Evolutionary conservation across 2,888 invertebrate species (phyloP), one percentile per base, ranked within the genome.

Genomic region (Saturnia japonica): DNA sequence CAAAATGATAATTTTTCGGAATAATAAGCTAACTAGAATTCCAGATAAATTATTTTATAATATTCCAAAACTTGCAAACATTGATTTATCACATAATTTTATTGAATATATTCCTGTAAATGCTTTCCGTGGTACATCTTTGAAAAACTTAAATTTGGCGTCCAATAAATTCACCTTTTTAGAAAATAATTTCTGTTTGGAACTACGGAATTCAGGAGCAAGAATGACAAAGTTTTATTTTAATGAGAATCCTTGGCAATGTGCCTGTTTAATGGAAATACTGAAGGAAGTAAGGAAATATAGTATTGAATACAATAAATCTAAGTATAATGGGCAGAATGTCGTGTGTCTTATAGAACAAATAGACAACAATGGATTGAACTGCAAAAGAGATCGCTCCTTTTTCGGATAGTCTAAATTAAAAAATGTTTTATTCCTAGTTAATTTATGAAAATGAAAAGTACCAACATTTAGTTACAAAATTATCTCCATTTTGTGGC

Each of bases 161-260:
- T 80, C 80, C 60, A 93, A 93, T 72, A 87, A 77, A 72, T 85
- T 92, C 40, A 88, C 89, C 0, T 92, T 88, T 79, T 81, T 93
- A 43, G 77, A 80, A 40, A 86, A 88, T 47, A 92, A 92, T 73
- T 93, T 93, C 76, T 88, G 86, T 70, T 79, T 91, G 51, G 90
- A 91, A 54, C 74, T 92, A 1, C 84, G 75, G 66, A 91, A 91
- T 74, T 86, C 86, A 8, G 91, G 91, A 0, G 87, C 82, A 0
- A 79, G 68, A 22, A 72, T 92, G 40, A 82, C 76, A 7, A 90
- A 90, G 72, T 89, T 92, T 69, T 86, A 83, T 71, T 89, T 92
- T 45, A 87, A 91, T 25, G 85, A 88, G 14, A 93, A 93, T 71
- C 93, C 92, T 1, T 93, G 91, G 92, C 91, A 92, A 71, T 93